A percentile compares a stretch with the other conserved stretches of the same genome.
Evolutionary conservation across 2,797 vertebrate species (phyloP).

Genomic region (Iguana delicatissima): DNA sequence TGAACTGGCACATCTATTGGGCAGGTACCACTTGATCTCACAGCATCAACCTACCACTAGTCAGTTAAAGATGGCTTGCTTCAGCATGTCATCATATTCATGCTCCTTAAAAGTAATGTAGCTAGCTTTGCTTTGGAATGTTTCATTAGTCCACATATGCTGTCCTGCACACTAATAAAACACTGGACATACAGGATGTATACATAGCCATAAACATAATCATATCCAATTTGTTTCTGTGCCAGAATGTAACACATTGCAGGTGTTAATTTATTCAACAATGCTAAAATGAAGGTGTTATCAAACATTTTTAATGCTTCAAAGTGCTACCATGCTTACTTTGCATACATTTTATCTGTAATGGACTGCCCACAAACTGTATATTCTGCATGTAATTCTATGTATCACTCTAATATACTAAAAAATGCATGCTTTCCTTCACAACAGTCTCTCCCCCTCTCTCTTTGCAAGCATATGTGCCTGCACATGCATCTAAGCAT

Average conservation of each 20-base stretch:
- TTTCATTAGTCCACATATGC: background rate
- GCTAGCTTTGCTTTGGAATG: too few relatives aligned
- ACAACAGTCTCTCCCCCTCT: background rate
- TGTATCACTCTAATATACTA: background rate
- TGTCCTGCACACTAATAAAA: background rate
- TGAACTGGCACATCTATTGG: background rate
- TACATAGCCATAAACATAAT: background rate
- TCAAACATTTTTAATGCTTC: background rate
- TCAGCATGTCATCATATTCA: too few relatives aligned
- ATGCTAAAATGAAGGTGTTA: background rate
- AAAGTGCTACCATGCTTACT: background rate
- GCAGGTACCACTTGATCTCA: too few relatives aligned
- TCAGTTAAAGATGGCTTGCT: too few relatives aligned
- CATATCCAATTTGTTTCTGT: too few relatives aligned
- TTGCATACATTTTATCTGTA: background rate
- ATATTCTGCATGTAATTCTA: background rate
- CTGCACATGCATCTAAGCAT: background rate
- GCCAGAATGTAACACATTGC: too few relatives aligned
- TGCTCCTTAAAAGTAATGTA: too few relatives aligned
- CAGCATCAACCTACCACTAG: too few relatives aligned
- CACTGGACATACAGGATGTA: background rate
- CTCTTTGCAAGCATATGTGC: background rate
- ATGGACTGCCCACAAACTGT: background rate
- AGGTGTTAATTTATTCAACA: background rate
- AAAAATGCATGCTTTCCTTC: too few relatives aligned